Evolutionary conservation across 2,888 invertebrate species (phyloP), one percentile per base, ranked within the genome.

Genomic region (Leucophora obtusa): DNA sequence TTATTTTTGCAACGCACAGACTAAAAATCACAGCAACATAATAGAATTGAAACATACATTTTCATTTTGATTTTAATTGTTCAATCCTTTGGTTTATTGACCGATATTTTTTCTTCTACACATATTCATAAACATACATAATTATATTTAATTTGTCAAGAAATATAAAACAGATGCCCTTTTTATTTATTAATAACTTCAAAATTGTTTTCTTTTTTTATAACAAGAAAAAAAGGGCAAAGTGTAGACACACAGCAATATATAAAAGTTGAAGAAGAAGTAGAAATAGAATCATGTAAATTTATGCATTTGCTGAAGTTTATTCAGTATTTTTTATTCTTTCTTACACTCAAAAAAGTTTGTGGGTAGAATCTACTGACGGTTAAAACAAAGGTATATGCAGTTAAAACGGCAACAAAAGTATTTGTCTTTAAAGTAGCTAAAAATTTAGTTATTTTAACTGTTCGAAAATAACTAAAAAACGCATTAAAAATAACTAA

Each of bases 111-210:
- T 71, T 60, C 38, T 54, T 66, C 11, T 63, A 18, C 50, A 43
- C 59, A 28, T 63, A 47, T 18, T 73, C 69, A 76, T 82, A 78
- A n/a, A 47, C 43, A 43, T 43, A 43, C 24, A 28, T 28, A 47
- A 82, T 83, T 82, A 62, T 74, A 73, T 66, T 83, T 79, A 83
- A 83, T 83, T 83, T 83, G 83, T 83, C 77, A 78, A 79, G 71
- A 77, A 70, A 79, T 80, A 76, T 82, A 79, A 82, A 83, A 53
- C 82, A 83, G 83, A 83, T 83, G 83, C 82, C 83, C 80, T 69
- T 77, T 65, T 60, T n/a, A n/a, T 21, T 18, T 66, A 50, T 56
- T 60, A 60, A 60, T 53, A 68, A 65, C 69, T 53, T 28, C 4
- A 65, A 15, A 71, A 66, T 47, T 38, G 24, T 38, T 35, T 38